Evolutionary conservation across 1,140 invertebrate species (phyloP).

Genomic region (Heliconius congener): DNA sequence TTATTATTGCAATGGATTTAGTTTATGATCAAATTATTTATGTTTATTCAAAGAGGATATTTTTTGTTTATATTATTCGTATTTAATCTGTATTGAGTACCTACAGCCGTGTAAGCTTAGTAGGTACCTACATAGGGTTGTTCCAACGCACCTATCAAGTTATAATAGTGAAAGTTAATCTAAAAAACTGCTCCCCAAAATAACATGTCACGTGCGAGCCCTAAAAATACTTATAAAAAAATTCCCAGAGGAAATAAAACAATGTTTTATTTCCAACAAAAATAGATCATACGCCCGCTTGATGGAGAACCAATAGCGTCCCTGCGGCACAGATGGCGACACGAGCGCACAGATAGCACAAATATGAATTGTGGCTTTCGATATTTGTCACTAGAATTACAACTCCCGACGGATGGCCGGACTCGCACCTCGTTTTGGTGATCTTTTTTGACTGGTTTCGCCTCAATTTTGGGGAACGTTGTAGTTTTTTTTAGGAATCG

Average conservation of each 20-base stretch:
- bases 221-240: slow-evolving; percentile 78
- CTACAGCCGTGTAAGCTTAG: neutral
- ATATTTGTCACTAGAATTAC: slow-evolving; percentile 83
- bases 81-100: neutral
- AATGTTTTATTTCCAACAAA: slow-evolving; percentile 79
- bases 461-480: slow-evolving; percentile 17
- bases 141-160: neutral
- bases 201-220: slow-evolving; percentile 68
- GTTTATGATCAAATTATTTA: slow-evolving; percentile 18
- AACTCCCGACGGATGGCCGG: slow-evolving; percentile 70
- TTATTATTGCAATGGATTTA: slow-evolving; percentile 37
- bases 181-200: slow-evolving; percentile 40
- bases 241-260: slow-evolving; percentile 74
- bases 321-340: slow-evolving; percentile 77
- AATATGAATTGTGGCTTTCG: slow-evolving; percentile 81
- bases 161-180: slow-evolving; percentile 1
- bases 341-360: slow-evolving; percentile 75
- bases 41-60: neutral
- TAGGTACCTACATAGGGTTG: neutral
- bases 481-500: slow-evolving; percentile 14
- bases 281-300: slow-evolving; percentile 76
- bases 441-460: slow-evolving; percentile 52
- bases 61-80: neutral
- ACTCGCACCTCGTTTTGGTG: slow-evolving; percentile 72
- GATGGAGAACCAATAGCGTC: slow-evolving; percentile 79